Evolutionary conservation across 2,888 invertebrate species (phyloP).

Genomic region (Meganola albula): DNA sequence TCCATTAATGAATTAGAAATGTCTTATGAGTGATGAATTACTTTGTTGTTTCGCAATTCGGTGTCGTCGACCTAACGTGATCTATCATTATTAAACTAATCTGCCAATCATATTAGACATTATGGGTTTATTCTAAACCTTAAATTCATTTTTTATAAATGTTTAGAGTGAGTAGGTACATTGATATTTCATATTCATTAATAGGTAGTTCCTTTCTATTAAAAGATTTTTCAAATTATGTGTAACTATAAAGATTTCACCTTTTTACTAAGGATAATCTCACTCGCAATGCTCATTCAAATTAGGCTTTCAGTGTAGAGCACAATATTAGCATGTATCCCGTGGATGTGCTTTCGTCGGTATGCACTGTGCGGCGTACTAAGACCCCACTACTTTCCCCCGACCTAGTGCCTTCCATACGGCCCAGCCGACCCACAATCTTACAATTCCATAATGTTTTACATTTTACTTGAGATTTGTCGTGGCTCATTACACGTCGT

Average conservation of each 20-base stretch:
- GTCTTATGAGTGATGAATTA: constrained; percentile 31
- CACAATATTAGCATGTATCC: constrained; percentile 24
- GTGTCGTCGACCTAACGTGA: too few species aligned
- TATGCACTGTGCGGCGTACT: constrained; percentile 53
- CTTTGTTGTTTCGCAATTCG: constrained; percentile 28
- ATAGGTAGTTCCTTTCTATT: too few species aligned
- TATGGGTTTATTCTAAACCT: too few species aligned
- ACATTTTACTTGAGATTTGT: constrained; percentile 64
- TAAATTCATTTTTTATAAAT: too few species aligned
- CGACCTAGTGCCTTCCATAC: constrained; percentile 73
- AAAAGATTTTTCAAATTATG: too few species aligned
- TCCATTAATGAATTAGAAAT: constrained; percentile 14
- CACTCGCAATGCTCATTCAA: constrained; percentile 4
- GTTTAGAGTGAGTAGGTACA: too few species aligned
- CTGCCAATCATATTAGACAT: too few species aligned
- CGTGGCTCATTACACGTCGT: constrained; percentile 54
- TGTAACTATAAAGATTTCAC: too few species aligned
- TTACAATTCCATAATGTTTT: constrained; percentile 66
- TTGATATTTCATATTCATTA: too few species aligned
- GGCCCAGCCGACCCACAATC: constrained; percentile 60
- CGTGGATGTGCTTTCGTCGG: constrained; percentile 51
- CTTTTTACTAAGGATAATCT: too few species aligned
- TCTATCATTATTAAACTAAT: too few species aligned
- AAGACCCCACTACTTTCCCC: constrained; percentile 70
- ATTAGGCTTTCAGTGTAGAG: constrained; percentile 17